phyloP scores from a whole-genome alignment of 64 coral and sea anemone species.

The Catalaphyllia jardinei region DNA sequence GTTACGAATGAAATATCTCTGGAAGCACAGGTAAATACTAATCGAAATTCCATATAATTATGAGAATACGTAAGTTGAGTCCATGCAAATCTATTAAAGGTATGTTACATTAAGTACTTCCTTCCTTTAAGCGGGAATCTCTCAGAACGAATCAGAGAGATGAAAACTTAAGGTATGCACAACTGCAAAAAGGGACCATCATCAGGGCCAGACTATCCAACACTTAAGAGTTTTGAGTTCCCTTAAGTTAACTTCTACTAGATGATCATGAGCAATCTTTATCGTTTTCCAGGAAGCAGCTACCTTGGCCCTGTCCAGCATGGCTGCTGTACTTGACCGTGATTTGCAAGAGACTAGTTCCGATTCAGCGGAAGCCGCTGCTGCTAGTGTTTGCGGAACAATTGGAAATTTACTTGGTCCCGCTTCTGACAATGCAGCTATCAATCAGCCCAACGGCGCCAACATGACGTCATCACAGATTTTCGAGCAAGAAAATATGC shows the following conservation, averaged over 20 bases:
- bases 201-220: too few species aligned
- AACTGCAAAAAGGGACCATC: too few species aligned
- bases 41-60: neutral
- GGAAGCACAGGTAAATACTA: constrained; percentile 41
- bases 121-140: too few species aligned
- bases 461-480: constrained; percentile 5
- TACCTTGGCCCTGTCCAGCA: neutral
- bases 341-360: constrained; percentile 22
- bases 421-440: constrained; percentile 19
- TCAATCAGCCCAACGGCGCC: constrained; percentile 21
- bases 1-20: constrained; percentile 9
- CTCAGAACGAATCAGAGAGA: too few species aligned
- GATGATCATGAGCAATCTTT: neutral
- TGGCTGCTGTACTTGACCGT: constrained; percentile 26
- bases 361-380: constrained; percentile 36
- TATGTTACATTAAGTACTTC: too few species aligned
- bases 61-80: too few species aligned
- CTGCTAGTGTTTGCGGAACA: constrained; percentile 20
- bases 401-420: constrained; percentile 53
- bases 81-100: too few species aligned
- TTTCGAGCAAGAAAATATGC: neutral
- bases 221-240: too few species aligned
- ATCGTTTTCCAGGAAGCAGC: constrained; percentile 16
- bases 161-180: too few species aligned
- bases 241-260: neutral